Evolutionary conservation across 2,797 vertebrate species (phyloP), one percentile per base, ranked within the genome.

Genomic region (Carduelis carduelis): DNA sequence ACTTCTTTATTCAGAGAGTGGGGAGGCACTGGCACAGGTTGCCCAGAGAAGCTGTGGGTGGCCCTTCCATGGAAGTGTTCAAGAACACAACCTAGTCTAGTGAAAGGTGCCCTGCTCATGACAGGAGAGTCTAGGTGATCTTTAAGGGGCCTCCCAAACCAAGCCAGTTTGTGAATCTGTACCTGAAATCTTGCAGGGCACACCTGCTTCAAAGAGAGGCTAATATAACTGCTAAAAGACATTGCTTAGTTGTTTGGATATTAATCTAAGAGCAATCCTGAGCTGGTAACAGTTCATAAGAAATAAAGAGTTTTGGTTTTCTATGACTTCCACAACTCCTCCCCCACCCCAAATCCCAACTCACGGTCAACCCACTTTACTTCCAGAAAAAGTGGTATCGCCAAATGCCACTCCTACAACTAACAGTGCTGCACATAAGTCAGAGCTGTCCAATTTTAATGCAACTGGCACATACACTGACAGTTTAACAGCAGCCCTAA

Each of bases 401-500:
- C 90, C 61, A 91, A 83, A 44, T 32, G 12, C n/a, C 47, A 10
- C 24, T 61, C 22, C 65, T 39, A 47, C 61, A 56, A 43, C 21
- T 32, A 27, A 41, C 19, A n/a, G 11, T 8, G 52, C 20, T 46
- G 57, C 27, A 18, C 49, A 8, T 70, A 39, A 83, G 10, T 56
- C 44, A 88, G 41, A 79, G 63, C 37, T 60, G 37, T 24, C 59
- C 26, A 2, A 59, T 80, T 81, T 86, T 56, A 71, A 87, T 70
- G n/a, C 70, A 82, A 34, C 37, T 69, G 61, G 69, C 55, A 64
- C 15, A 71, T 30, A 44, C 34, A 14, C 32, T 39, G 66, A 41
- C 69, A 87, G 52, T 69, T 92, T 68, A 49, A 76, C 71, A 95
- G 80, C 23, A 89, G 60, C 83, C 89, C 87, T 90, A 77, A 60